Base-by-base conservation (phyloP, 2,888 invertebrate genomes). In the Tetanocera ferruginea region DNA sequence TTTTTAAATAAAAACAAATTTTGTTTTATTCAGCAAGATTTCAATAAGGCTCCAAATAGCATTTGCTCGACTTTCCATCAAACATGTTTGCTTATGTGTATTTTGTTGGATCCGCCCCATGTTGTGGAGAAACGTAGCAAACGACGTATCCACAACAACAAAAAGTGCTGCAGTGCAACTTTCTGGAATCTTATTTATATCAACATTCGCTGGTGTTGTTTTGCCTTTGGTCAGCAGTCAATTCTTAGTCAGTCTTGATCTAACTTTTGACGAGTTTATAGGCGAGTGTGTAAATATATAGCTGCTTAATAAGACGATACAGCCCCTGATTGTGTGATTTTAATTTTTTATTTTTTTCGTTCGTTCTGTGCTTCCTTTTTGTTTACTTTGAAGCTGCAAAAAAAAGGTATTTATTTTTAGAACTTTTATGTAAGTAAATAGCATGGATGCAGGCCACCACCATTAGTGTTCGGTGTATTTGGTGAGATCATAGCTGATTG, bases 351-450 rank as follows among this genome's bases (percentile, higher is more conserved):
- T 60, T 57, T 51, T 69, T n/a, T 14, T 60, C n/a, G 60, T 66
- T 73, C 62, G 55, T 60, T 49, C 51, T 1, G 9, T n/a, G 57
- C 60, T 78, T 78, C 77, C 77, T 78, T 74, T 76, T 62, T 75
- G 74, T 79, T 79, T 79, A 67, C 78, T 74, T 64, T 64, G 60
- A 77, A 57, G 70, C 74, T 17, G 43, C 60, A 19, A 75, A 75
- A 62, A 72, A 57, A 78, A 76, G 74, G 23, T 76, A 75, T 76
- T 66, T 78, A 76, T 76, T 79, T 80, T 76, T 79, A 79, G 76
- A 55, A 23, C 17, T 25, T n/a, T 76, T 52, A 64, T 78, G 80
- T 81, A 77, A 81, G 80, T 79, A 80, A 76, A 60, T 9, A 67
- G 9, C 14, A 43, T 62, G 51, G 8, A 49, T 69, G 51, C 23